phyloP scores from a whole-genome alignment of 1,140 invertebrate species.

The Pseudomyrmex pallidus region DNA sequence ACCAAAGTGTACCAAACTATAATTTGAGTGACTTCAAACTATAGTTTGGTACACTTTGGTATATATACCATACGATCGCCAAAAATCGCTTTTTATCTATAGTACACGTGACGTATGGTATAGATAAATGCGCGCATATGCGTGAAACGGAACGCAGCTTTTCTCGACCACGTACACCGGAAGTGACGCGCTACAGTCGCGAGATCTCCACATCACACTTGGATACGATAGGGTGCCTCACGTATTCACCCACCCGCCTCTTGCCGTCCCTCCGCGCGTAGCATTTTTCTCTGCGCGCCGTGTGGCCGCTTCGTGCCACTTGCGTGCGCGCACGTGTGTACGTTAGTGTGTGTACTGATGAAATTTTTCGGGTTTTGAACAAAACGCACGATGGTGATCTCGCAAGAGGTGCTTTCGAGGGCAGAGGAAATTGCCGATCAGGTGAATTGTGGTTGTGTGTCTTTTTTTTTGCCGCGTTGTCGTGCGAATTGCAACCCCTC shows the following conservation, averaged over 20 bases:
- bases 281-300: background rate
- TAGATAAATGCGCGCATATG: too few relatives aligned
- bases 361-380: constrained; percentile 81
- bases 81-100: too few relatives aligned
- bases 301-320: constrained; percentile 35
- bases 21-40: too few relatives aligned
- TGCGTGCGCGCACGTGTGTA: constrained; percentile 75
- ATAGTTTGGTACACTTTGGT: too few relatives aligned
- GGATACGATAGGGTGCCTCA: constrained; percentile 7
- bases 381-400: constrained; percentile 90
- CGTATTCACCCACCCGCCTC: background rate
- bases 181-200: constrained; percentile 57
- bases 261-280: background rate
- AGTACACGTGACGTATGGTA: too few relatives aligned
- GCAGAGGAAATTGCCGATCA: constrained; percentile 98
- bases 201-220: constrained; percentile 70
- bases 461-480: background rate
- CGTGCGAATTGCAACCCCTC: background rate
- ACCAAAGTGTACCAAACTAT: too few relatives aligned
- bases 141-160: too few relatives aligned
- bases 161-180: constrained; percentile 69
- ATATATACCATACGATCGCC: too few relatives aligned
- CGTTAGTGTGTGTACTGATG: constrained; percentile 73
- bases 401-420: constrained; percentile 94
- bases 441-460: constrained; percentile 86